Evolutionary conservation across 2,113 vertebrate genomes (phyloP).

Genomic region (Oostethus manadensis): DNA sequence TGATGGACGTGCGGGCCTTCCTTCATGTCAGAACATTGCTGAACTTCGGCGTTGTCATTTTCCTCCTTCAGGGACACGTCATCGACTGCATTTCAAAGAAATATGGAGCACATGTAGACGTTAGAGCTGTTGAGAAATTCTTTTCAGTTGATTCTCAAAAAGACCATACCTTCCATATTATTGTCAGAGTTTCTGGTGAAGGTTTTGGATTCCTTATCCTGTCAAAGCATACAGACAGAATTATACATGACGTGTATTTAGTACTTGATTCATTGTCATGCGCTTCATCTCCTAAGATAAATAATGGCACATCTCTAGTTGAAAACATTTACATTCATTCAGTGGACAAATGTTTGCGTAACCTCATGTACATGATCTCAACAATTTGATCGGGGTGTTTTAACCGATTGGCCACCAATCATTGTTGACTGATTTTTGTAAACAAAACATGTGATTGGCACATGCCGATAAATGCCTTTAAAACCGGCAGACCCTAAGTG

Average conservation of each 20-base stretch:
- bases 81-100: constrained; percentile 30
- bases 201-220: constrained; percentile 76
- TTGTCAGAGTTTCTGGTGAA: constrained; percentile 61
- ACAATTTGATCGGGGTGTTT: too few species aligned
- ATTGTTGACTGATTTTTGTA: too few species aligned
- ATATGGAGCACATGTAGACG: neutral
- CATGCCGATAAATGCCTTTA: too few species aligned
- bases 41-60: constrained; percentile 27
- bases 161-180: constrained; percentile 62
- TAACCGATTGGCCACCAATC: too few species aligned
- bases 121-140: constrained; percentile 3
- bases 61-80: constrained; percentile 48
- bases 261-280: too few species aligned
- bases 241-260: neutral
- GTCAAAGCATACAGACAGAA: constrained; percentile 12
- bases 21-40: constrained; percentile 30
- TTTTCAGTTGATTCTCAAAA: neutral
- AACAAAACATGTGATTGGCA: too few species aligned
- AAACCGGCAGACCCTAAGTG: too few species aligned
- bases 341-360: too few species aligned
- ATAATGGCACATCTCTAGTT: too few species aligned
- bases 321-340: too few species aligned
- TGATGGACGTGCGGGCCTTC: constrained; percentile 51
- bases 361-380: too few species aligned
- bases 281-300: too few species aligned